Evolutionary conservation across 2,888 invertebrate species (phyloP).

Genomic region (Caenorhabditis japonica): DNA sequence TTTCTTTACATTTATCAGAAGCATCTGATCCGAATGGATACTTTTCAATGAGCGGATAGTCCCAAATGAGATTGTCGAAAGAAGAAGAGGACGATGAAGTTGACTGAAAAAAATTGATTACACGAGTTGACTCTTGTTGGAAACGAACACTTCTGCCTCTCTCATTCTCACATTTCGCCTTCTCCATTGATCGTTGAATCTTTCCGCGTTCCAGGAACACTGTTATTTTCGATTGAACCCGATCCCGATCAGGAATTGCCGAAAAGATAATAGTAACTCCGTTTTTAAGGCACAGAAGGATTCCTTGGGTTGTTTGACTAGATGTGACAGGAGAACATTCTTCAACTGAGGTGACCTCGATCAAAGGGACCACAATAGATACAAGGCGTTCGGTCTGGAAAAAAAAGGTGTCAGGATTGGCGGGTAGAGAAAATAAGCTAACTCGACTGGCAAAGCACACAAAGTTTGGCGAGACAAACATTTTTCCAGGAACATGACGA

Average conservation of each 20-base stretch:
- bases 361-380: constrained; percentile 69
- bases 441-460: constrained; percentile 96
- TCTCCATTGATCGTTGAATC: constrained; percentile 57
- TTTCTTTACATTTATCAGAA: constrained; percentile 53
- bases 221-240: constrained; percentile 63
- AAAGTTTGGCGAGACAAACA: constrained; percentile 93
- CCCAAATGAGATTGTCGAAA: constrained; percentile 48
- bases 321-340: constrained; percentile 59
- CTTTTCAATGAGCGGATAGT: constrained; percentile 59
- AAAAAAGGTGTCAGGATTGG: neutral
- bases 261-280: constrained; percentile 63
- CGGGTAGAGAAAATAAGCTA: constrained; percentile 66
- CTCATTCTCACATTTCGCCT: constrained; percentile 21
- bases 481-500: constrained; percentile 87
- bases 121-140: neutral
- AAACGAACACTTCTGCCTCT: constrained; percentile 26
- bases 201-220: constrained; percentile 56
- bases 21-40: constrained; percentile 64
- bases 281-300: constrained; percentile 56
- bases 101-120: constrained; percentile 24
- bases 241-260: constrained; percentile 67
- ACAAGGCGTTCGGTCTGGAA: constrained; percentile 72
- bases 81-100: constrained; percentile 46
- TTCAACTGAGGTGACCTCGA: constrained; percentile 71
- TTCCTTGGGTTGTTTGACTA: constrained; percentile 42